phyloP scores from a whole-genome alignment of 2,888 invertebrate species.

The Pyrrhosoma nymphula region DNA sequence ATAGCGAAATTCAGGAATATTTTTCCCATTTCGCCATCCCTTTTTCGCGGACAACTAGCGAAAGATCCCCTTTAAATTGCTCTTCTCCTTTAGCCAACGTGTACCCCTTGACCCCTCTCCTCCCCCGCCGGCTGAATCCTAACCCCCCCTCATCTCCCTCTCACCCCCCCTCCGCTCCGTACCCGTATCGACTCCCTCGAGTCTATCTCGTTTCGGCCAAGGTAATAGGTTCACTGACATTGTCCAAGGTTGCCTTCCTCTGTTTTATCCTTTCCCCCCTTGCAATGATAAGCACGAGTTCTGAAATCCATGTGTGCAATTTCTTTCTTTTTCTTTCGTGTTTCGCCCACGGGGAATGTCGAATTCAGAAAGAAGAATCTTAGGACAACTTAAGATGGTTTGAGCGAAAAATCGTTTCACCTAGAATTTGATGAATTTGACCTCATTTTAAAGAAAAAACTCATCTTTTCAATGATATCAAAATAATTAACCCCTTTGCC shows the following conservation, averaged over 20 bases:
- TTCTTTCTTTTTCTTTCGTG: background rate
- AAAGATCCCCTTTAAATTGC: background rate
- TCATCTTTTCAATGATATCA: no score
- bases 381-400: no score
- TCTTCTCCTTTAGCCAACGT: background rate
- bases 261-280: background rate
- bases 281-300: background rate
- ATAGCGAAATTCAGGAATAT: no score
- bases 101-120: background rate
- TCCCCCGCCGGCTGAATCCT: background rate
- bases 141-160: background rate
- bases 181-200: background rate
- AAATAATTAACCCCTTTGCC: no score
- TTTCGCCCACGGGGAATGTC: background rate
- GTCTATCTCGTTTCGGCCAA: background rate
- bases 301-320: background rate
- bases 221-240: conserved; percentile 16
- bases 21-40: no score
- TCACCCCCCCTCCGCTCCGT: background rate
- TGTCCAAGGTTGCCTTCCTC: conserved; percentile 5
- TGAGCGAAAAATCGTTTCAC: no score
- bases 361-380: background rate
- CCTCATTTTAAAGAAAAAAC: no score
- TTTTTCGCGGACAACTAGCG: background rate
- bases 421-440: no score